phyloP scores from a whole-genome alignment of 2,888 invertebrate genomes.

The Drosophila atripex region DNA sequence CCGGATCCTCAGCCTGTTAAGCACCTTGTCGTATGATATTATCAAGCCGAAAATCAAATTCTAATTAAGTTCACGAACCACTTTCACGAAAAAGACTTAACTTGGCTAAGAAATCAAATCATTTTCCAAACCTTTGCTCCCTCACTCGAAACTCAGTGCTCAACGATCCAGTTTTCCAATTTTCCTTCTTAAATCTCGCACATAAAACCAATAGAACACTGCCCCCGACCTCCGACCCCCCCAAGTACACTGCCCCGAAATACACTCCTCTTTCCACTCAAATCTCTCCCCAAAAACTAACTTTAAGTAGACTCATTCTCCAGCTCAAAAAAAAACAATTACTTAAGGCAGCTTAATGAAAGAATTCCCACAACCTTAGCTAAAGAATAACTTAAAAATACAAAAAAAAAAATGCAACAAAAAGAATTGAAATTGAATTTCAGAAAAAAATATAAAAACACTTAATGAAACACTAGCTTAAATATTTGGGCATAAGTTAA shows the following conservation, averaged over 20 bases:
- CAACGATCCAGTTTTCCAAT: constrained; percentile 45
- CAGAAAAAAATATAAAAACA: constrained; percentile 37
- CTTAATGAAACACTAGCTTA: constrained; percentile 52
- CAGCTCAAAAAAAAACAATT: constrained; percentile 49
- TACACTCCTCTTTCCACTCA: constrained; percentile 13
- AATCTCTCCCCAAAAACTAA: constrained; percentile 47
- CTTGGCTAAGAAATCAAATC: constrained; percentile 34
- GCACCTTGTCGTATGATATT: constrained; percentile 31
- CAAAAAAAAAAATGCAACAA: constrained; percentile 8
- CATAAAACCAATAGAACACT: constrained; percentile 50
- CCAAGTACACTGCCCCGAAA: constrained; percentile 1
- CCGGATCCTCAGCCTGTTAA: constrained; percentile 29
- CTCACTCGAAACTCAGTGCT: constrained; percentile 33
- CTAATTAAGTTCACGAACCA: constrained; percentile 52
- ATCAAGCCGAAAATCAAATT: constrained; percentile 29
- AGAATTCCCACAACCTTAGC: constrained; percentile 40
- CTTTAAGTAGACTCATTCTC: constrained; percentile 70
- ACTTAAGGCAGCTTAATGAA: constrained; percentile 56
- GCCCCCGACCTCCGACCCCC: constrained; percentile 23
- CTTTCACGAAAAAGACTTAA: constrained; percentile 64
- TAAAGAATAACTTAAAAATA: constrained; percentile 39
- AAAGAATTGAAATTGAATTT: constrained; percentile 71
- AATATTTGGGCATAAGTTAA: constrained; percentile 64
- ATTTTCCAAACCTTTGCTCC: constrained; percentile 23
- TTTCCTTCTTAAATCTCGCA: constrained; percentile 6